These are phyloP conservation scores for Danaus chrysippus DNA, from an alignment of 2,888 invertebrate genomes.

Conservation along the genomic window DNA sequence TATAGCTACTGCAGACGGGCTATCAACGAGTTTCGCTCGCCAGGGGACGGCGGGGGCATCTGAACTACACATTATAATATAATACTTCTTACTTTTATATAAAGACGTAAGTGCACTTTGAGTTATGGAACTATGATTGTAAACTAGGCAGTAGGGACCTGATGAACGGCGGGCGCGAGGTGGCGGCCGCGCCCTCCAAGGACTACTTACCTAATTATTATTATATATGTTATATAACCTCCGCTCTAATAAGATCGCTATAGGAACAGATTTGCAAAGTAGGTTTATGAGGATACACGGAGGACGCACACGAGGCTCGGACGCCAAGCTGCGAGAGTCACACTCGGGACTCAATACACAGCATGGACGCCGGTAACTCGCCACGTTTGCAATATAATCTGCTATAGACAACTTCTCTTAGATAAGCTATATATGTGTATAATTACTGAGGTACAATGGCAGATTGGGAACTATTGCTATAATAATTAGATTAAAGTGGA, in stretches of 20 bases:
- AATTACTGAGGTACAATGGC: slow-evolving; percentile 74
- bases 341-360: slow-evolving; percentile 3
- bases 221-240: slow-evolving; percentile 26
- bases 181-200: too few relatives aligned
- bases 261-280: slow-evolving; percentile 28
- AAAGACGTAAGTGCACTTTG: slow-evolving; percentile 76
- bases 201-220: slow-evolving; percentile 21
- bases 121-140: slow-evolving; percentile 71
- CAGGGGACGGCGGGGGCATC: slow-evolving; percentile 44
- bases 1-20: slow-evolving; percentile 68
- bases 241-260: slow-evolving; percentile 24
- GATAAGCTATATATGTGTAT: slow-evolving; percentile 45
- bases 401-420: slow-evolving; percentile 31
- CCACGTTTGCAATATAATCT: slow-evolving; percentile 25
- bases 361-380: slow-evolving; percentile 3
- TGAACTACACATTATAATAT: slow-evolving; percentile 56
- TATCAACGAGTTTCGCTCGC: slow-evolving; percentile 65
- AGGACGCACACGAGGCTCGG: slow-evolving; percentile 6
- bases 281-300: slow-evolving; percentile 17
- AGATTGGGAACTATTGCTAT: slow-evolving; percentile 72
- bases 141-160: slow-evolving; percentile 44
- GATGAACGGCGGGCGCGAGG: slow-evolving; percentile 24
- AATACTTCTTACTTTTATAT: slow-evolving; percentile 67
- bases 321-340: neutral
- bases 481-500: slow-evolving; percentile 63